Evolutionary conservation across 1,140 invertebrate genomes (phyloP).

Genomic region (Drosophila pseudoananassae): DNA sequence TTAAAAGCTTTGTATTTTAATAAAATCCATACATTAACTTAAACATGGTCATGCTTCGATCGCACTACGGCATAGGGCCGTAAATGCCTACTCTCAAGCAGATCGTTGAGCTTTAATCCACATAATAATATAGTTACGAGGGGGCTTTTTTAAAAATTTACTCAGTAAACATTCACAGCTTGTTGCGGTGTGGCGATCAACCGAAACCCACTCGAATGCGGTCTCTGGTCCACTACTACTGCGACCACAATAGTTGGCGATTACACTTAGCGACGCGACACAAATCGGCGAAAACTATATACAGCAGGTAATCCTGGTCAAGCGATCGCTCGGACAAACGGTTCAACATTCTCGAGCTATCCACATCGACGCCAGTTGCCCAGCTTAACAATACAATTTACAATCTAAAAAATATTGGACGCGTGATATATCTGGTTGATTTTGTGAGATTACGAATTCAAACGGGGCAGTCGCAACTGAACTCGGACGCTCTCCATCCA

Average conservation of each 20-base stretch:
- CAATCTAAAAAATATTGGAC: constrained; percentile 60
- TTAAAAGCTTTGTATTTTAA: constrained; percentile 32
- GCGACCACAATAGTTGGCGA: constrained; percentile 51
- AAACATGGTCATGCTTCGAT: constrained; percentile 48
- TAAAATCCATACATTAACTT: constrained; percentile 51
- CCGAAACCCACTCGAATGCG: constrained; percentile 66
- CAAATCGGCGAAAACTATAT: constrained; percentile 52
- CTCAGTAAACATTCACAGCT: constrained; percentile 82
- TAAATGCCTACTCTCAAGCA: constrained; percentile 37
- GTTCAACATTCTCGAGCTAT: constrained; percentile 62
- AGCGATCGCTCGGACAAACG: constrained; percentile 55
- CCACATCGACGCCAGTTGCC: constrained; percentile 26
- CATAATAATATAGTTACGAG: constrained; percentile 12
- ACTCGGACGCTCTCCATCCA: constrained; percentile 11
- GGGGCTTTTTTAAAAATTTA: constrained; percentile 62
- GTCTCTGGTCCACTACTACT: constrained; percentile 48
- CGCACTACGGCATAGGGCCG: constrained; percentile 36
- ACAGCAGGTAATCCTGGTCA: constrained; percentile 50
- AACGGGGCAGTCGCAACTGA: constrained; percentile 21
- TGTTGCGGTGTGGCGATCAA: constrained; percentile 65
- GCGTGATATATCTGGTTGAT: constrained; percentile 45
- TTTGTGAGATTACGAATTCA: constrained; percentile 61
- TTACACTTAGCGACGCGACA: constrained; percentile 60
- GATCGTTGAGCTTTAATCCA: constrained; percentile 50
- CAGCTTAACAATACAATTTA: constrained; percentile 57